Base-by-base conservation (phyloP, 2,113 vertebrate species). In the Hippocampus mohnikei region DNA sequence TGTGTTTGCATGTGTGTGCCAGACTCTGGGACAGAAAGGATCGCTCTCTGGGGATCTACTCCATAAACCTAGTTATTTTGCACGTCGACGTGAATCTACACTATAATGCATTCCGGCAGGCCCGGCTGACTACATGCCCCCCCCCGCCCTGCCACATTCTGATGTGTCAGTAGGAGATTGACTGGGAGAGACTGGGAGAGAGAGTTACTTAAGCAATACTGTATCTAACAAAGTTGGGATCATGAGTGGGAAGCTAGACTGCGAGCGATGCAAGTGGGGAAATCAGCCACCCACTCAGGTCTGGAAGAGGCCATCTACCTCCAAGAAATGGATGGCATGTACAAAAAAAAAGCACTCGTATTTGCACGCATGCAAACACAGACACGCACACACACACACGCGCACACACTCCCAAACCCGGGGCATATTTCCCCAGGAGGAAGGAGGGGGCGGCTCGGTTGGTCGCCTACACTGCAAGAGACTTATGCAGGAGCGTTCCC, bases 261-360 rank as follows among this genome's bases (percentile, higher is more conserved):
- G 84, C 61, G 58, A 81, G 82, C 48, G 76, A 69, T 86, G 88
- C 89, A 89, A 81, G 85, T 89, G 84, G 88, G 85, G 86, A 88
- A 88, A 88, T 89, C 85, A 87, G 73, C 84, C 88, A 88, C 88
- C 88, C 85, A 88, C 88, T 85, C 88, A 86, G 71, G 80, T 85
- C 84, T 87, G 83, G 84, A 81, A 85, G 86, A 85, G 84, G 83
- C 86, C 85, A 83, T 84, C 78, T 86, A 85, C 83, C 84, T 86
- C 82, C 70, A 87, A 87, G 85, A 89, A 85, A 81, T 77, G 79
- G 79, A 81, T 86, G 84, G 79, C 86, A 86, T 84, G 80, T 73
- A 79, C 79, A 81, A 68, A 83, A 72, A 75, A 74, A 75, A 86
- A 21, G 77, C 74, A 81, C 1, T 69, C 55, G 72, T 16, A 73